Base-by-base conservation (phyloP, 2,797 vertebrate genomes). In the Xiphorhynchus erythropygius region DNA sequence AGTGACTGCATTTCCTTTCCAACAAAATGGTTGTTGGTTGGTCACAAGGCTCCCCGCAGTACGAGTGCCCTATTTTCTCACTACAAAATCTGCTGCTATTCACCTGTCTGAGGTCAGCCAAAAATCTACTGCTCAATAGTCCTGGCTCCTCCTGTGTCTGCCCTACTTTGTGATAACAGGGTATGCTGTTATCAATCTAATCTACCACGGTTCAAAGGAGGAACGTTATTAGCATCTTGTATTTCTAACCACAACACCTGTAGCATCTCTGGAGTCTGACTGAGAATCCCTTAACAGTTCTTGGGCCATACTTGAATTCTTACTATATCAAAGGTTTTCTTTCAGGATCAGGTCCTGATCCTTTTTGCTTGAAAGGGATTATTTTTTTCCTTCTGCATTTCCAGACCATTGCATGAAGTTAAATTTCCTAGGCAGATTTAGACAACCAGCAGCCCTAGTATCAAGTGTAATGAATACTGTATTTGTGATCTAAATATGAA, bases 81-180 rank as follows among this genome's bases (percentile, higher is more conserved):
- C 69, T 84, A 23, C 33, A 90, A 79, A 93, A 96, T 84, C 91
- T 93, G 93, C 89, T 18, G 7, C 67, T 93, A 44, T 92, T 86
- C 77, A 53, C 12, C 76, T 79, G 47, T 93, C 69, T 33, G 46
- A 84, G 55, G 52, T 62, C 85, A 95, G 94, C 39, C 91, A 95
- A 87, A 94, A 89, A 53, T 67, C 91, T 57, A 19, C 47, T 28
- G 79, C 46, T 88, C 71, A 87, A 56, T 10, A 93, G 62, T 27
- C 33, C 39, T 63, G 69, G 16, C 52, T 85, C 82, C 79, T 79
- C 23, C 83, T 56, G 83, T 39, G 70, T 39, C 55, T 94, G 94
- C 27, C 93, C 95, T 94, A 95, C 60, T 94, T 97, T 82, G 50
- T 88, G 69, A 64, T 68, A 81, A 33, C 10, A 64, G 25, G 19